These are phyloP conservation scores for Chionodraco myersi DNA, from an alignment of 2,113 vertebrate species.

Conservation along the genomic window DNA sequence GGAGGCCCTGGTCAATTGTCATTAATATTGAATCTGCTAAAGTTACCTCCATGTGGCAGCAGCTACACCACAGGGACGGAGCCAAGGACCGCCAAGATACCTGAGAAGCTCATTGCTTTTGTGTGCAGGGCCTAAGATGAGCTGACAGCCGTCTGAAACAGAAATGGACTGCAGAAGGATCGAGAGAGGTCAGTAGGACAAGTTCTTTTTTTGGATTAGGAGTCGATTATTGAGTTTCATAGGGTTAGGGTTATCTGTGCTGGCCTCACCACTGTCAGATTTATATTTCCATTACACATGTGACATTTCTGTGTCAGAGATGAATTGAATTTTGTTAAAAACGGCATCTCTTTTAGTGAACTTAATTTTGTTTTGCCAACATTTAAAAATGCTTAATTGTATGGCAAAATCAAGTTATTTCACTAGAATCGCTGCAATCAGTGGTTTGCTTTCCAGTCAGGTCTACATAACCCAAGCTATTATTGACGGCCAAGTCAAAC, in stretches of 20 bases:
- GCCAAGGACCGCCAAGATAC: constrained; percentile 45
- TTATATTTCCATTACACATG: not conserved
- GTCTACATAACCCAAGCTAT: not conserved
- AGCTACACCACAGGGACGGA: constrained; percentile 56
- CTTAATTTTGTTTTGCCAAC: not conserved
- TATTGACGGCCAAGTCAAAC: not conserved
- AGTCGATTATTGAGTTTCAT: not conserved
- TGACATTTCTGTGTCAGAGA: not conserved
- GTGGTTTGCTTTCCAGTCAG: not conserved
- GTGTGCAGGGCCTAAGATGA: constrained; percentile 15
- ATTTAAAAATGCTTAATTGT: not conserved
- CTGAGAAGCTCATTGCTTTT: constrained; percentile 36
- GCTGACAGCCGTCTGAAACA: constrained; percentile 15
- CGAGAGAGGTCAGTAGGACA: not conserved
- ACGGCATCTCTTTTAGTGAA: not conserved
- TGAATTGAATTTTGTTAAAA: not conserved
- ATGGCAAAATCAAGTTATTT: not conserved
- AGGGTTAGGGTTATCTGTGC: not conserved
- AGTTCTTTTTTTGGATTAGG: not conserved
- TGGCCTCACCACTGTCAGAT: constrained; percentile 2
- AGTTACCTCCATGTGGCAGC: constrained; percentile 64
- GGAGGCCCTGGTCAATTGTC: constrained; percentile 69
- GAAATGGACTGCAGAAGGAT: not conserved
- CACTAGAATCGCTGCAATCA: not conserved
- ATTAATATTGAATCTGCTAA: constrained; percentile 63